Percentiles rank a stretch among this genome's conserved stretches.
Conservation (phyloP, 2,113 vertebrate species). For the Aegotheles bennettii region DNA sequence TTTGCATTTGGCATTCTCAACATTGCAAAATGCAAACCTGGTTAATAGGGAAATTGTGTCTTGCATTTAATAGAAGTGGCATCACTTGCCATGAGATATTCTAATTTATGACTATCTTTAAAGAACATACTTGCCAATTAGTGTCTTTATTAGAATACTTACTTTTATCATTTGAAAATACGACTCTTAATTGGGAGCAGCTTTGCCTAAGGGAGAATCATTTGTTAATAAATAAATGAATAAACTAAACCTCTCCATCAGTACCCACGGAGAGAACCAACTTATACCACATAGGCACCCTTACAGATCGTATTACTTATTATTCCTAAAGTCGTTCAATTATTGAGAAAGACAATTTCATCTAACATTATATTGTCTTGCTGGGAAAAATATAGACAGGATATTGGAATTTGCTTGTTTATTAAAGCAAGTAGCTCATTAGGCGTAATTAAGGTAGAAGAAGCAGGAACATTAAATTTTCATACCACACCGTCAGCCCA, state of each 20-base stretch:
- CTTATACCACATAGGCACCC: background rate
- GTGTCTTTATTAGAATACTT: slow-evolving; percentile 60
- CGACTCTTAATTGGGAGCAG: slow-evolving; percentile 63
- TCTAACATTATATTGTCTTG: slow-evolving; percentile 21
- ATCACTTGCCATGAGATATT: slow-evolving; percentile 28
- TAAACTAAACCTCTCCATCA: slow-evolving; percentile 23
- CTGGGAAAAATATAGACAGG: slow-evolving; percentile 13
- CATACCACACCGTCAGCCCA: background rate
- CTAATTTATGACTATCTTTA: slow-evolving; percentile 63
- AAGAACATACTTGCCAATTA: slow-evolving; percentile 69
- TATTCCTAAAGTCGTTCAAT: background rate
- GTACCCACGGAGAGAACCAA: background rate
- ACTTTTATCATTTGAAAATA: slow-evolving; percentile 62
- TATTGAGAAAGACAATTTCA: slow-evolving; percentile 32
- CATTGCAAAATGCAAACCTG: background rate
- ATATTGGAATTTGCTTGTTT: slow-evolving; percentile 51
- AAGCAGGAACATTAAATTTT: slow-evolving; percentile 46
- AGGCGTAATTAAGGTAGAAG: slow-evolving; percentile 56
- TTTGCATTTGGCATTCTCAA: slow-evolving; percentile 22
- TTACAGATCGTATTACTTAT: background rate
- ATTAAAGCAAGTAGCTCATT: slow-evolving; percentile 61
- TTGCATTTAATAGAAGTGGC: slow-evolving; percentile 35
- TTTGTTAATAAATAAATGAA: slow-evolving; percentile 66
- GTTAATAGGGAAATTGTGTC: slow-evolving; percentile 32
- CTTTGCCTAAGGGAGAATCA: slow-evolving; percentile 42